Conservation (phyloP, 2,113 vertebrate genomes). For the Mormyrus iriodes region DNA sequence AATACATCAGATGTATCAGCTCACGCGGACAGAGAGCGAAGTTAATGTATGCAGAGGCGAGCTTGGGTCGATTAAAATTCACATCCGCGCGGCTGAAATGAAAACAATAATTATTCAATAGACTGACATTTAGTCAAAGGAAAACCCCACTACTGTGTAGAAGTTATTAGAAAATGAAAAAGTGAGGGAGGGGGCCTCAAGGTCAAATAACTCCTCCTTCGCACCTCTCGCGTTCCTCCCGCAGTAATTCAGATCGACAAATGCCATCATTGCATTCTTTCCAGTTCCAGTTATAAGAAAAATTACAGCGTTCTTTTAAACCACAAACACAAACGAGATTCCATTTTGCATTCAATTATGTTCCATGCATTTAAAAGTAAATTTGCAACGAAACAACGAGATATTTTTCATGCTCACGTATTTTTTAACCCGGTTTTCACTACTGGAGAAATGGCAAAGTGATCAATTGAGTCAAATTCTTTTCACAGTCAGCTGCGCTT, state of each 20-base stretch:
- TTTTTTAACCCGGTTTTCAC: neutral
- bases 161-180: neutral
- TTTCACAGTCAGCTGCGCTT: neutral
- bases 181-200: neutral
- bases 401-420: neutral
- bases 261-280: neutral
- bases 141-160: neutral
- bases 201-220: neutral
- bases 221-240: neutral
- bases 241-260: neutral
- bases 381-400: neutral
- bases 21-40: neutral
- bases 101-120: slow-evolving; percentile 17
- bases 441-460: neutral
- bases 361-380: neutral
- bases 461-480: neutral
- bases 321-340: neutral
- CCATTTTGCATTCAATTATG: neutral
- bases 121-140: slow-evolving; percentile 12
- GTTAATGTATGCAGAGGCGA: neutral
- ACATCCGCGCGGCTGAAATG: neutral
- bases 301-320: neutral
- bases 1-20: slow-evolving; percentile 1
- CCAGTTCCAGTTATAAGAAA: neutral
- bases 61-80: slow-evolving; percentile 12